phyloP scores from a whole-genome alignment of 1,140 invertebrate genomes.

The Paraescarpia echinospica region DNA sequence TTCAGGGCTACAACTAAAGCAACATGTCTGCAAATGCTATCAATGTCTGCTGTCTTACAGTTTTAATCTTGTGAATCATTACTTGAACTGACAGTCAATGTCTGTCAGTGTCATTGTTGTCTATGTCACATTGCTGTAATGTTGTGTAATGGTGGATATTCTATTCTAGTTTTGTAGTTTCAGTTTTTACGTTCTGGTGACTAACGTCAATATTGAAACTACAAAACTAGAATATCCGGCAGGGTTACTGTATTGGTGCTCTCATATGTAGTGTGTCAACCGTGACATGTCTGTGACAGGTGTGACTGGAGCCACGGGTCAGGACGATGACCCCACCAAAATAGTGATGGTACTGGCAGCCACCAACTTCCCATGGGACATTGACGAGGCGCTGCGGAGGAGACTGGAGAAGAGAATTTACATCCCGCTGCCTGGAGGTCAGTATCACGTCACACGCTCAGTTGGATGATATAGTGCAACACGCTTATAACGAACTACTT shows the following conservation, averaged over 20 bases:
- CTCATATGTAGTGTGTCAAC: too few species aligned
- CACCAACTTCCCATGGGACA: conserved; percentile 99
- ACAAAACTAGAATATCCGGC: too few species aligned
- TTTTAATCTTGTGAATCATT: not conserved
- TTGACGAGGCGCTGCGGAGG: conserved; percentile 94
- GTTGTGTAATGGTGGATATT: too few species aligned
- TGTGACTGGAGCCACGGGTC: conserved; percentile 43
- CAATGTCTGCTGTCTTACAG: not conserved
- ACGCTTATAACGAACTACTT: too few species aligned
- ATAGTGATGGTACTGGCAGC: conserved; percentile 78
- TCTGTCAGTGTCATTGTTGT: not conserved
- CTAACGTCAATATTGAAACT: too few species aligned
- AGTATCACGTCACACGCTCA: conserved; percentile 18
- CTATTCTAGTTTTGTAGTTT: too few species aligned
- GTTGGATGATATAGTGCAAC: not conserved
- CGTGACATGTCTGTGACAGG: conserved; percentile 33
- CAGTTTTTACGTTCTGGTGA: too few species aligned
- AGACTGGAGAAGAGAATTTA: conserved; percentile 98
- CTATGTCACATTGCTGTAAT: not conserved
- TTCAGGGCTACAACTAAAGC: not conserved
- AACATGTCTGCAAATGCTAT: not conserved
- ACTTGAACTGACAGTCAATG: not conserved
- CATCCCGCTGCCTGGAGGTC: conserved; percentile 94
- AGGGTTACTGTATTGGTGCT: too few species aligned
- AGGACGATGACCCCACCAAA: conserved; percentile 58